A percentile compares a stretch with the other conserved stretches of the same genome.
These are phyloP conservation scores for Chaenocephalus aceratus DNA, from an alignment of 2,113 vertebrate genomes.

Conservation along the genomic window DNA sequence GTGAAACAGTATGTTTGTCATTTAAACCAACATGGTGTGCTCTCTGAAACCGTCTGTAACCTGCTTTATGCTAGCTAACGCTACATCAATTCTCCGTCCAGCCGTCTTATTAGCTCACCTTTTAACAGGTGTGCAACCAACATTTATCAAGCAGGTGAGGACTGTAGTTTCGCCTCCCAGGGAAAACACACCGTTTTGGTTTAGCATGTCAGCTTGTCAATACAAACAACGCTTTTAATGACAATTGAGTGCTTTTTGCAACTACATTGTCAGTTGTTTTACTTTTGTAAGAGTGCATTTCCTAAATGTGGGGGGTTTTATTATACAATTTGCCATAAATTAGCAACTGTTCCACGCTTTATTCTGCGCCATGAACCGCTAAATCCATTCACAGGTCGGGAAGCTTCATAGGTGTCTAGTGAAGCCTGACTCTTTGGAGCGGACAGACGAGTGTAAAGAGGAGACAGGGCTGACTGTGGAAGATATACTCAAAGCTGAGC, in stretches of 20 bases:
- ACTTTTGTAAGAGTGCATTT: conserved; percentile 36
- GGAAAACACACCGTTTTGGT: conserved; percentile 77
- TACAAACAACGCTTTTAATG: conserved; percentile 59
- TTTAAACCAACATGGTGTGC: conserved; percentile 81
- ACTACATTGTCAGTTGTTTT: conserved; percentile 69
- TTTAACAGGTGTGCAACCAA: conserved; percentile 62
- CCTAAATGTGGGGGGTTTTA: conserved; percentile 34
- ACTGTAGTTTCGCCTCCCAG: conserved; percentile 2
- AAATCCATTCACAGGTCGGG: conserved; percentile 88
- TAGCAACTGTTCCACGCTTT: not conserved
- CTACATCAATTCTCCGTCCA: not conserved
- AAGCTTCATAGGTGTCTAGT: conserved; percentile 92
- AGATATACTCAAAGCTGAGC: conserved; percentile 89
- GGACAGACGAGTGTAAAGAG: conserved; percentile 91
- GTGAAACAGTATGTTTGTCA: conserved; percentile 68
- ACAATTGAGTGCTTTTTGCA: conserved; percentile 73
- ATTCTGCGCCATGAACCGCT: conserved; percentile 58
- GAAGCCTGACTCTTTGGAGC: conserved; percentile 91
- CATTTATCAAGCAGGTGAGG: conserved; percentile 19
- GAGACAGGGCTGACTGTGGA: conserved; percentile 89
- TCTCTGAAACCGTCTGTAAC: conserved; percentile 19
- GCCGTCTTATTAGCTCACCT: conserved; percentile 48
- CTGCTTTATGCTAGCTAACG: conserved; percentile 52
- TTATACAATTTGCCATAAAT: not conserved
- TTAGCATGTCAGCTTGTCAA: conserved; percentile 71